phyloP scores from a whole-genome alignment of 2,113 vertebrate genomes.

The Mus spicilegus region DNA sequence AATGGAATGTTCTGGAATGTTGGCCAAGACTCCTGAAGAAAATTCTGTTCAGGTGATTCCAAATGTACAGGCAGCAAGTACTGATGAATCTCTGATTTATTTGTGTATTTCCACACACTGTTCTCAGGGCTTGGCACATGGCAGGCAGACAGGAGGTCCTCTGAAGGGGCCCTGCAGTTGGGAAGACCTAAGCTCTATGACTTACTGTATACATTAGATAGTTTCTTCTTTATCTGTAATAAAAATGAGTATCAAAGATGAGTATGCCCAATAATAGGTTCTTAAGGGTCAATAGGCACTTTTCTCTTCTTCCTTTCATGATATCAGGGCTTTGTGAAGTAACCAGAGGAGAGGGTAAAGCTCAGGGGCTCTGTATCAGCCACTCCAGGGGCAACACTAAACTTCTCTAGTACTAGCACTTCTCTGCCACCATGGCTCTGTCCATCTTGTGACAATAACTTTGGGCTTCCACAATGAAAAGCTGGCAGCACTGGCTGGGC shows the following conservation, averaged over 20 bases:
- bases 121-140: background rate
- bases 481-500: background rate
- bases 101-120: background rate
- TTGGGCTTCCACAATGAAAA: background rate
- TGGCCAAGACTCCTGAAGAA: background rate
- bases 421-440: background rate
- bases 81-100: background rate
- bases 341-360: background rate
- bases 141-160: background rate
- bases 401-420: background rate
- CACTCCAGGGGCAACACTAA: background rate
- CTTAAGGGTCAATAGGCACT: background rate
- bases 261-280: background rate
- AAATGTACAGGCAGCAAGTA: background rate
- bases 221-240: background rate
- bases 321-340: background rate
- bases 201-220: background rate
- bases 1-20: conserved; percentile 21
- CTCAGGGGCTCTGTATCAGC: background rate
- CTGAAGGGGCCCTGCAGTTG: background rate
- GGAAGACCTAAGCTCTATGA: conserved; percentile 20
- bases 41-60: background rate
- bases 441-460: background rate
- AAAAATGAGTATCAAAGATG: background rate
- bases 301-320: background rate